Evolutionary conservation across 2,888 invertebrate genomes (phyloP), one percentile per base, ranked within the genome.

Genomic region (Deilephila elpenor): DNA sequence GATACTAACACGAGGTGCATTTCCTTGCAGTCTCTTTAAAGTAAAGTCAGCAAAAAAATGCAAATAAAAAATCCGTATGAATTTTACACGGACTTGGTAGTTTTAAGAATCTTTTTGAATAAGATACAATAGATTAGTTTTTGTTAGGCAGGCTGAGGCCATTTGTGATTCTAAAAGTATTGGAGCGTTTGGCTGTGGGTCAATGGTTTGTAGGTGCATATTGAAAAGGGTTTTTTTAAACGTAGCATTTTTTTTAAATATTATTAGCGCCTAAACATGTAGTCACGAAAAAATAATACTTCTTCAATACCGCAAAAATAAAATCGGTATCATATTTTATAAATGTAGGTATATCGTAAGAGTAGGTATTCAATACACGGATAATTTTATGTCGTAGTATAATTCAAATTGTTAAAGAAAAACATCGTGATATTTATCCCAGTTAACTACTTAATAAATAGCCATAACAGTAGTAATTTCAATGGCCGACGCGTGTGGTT

Each of bases 1-100:
- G 78, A 85, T 84, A 81, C 80, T 79, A 82, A 85, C 86, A 83
- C 79, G 79, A 84, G 86, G 79, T 91, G 93, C 93, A 93, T 91
- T 91, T 91, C 89, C 90, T 71, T 91, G 88, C 90, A 89, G 80
- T 83, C 75, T 82, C 82, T 79, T 81, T 70, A 67, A 72, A 77
- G 89, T 88, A 92, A 62, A 14, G 89, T 80, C 77, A 77, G 87
- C 89, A 90, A 75, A 89, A 80, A 78, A 77, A 70, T 37, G 60
- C 14, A 14, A 14, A 70, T 11, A 34, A 59, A 37, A 70, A 70
- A 60, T 70, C n/a, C 7, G 2, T 19, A 44, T 59, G 17, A 71
- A 44, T 51, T 59, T 61, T 61, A 61, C 4, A 51, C 19, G 32
- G 32, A 5, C 17, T 67, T 51, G 20, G 51, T 51, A 25, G 44